Percentiles rank a stretch among this genome's conserved stretches.
phyloP scores from a whole-genome alignment of 2,888 invertebrate species.

The Phaonia tiefii region DNA sequence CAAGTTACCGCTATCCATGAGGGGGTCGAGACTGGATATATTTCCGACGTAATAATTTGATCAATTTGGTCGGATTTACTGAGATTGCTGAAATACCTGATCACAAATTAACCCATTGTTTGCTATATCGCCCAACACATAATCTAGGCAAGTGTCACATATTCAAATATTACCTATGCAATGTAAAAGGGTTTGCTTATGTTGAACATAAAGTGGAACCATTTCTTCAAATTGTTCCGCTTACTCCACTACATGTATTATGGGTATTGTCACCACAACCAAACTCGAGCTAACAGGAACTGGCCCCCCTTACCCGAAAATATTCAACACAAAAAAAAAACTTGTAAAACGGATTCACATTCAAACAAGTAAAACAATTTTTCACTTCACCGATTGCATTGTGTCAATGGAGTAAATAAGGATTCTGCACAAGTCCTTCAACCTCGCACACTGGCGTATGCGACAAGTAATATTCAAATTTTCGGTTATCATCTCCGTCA shows the following conservation, averaged over 20 bases:
- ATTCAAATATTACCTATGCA: neutral
- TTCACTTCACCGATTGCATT: constrained; percentile 69
- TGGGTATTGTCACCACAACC: neutral
- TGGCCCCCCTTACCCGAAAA: constrained; percentile 29
- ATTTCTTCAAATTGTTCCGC: constrained; percentile 44
- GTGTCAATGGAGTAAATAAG: constrained; percentile 60
- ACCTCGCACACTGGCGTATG: too few species aligned
- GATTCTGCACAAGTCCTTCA: too few species aligned
- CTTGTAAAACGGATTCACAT: constrained; percentile 57
- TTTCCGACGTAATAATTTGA: too few species aligned
- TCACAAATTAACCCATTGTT: constrained; percentile 25
- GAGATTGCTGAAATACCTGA: too few species aligned
- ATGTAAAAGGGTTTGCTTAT: neutral
- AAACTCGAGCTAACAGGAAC: constrained; percentile 31
- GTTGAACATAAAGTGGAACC: constrained; percentile 31
- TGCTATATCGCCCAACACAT: neutral
- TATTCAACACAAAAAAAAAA: constrained; percentile 16
- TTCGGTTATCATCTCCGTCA: constrained; percentile 20
- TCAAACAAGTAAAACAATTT: constrained; percentile 69
- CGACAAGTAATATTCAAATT: constrained; percentile 69
- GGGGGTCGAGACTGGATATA: too few species aligned
- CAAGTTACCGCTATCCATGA: too few species aligned
- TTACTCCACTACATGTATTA: too few species aligned
- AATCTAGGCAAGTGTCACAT: neutral
- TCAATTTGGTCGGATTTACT: too few species aligned